Base-by-base conservation (phyloP, 2,113 vertebrate genomes). In the Strigops habroptila region DNA sequence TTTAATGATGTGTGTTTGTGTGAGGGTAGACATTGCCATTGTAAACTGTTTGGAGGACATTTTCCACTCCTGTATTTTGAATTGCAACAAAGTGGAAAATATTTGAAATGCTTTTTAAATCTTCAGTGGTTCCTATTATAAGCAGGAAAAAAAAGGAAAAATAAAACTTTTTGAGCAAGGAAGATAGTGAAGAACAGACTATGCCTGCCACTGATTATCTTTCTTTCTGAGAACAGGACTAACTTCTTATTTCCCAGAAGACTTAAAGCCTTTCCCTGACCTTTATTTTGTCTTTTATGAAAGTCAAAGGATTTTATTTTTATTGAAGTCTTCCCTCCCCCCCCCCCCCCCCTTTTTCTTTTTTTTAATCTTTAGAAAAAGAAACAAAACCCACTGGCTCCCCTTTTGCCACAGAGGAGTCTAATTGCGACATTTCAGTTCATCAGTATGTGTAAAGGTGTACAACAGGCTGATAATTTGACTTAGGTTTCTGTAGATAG, bases 201-300 rank as follows among this genome's bases (percentile, higher is more conserved):
- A 64, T 19, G 12, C 14, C 28, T 88, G 44, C 46, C 79, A 49
- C 68, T 70, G 62, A 64, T 93, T 30, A 60, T 49, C 48, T 83
- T 71, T 82, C 90, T 89, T 78, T 79, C 57, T 88, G 71, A 88
- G 55, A 93, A 30, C 23, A 67, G 41, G 48, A 46, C 60, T 57
- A 51, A 65, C 60, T 78, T 80, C 76, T 96, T 95, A 94, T 95
- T 96, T 93, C 93, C 85, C 77, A 82, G 51, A 74, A 84, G 80
- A 85, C 35, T 49, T 71, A 41, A 33, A 78, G 52, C n/a, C 87
- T 96, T 96, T 87, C 77, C 18, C 73, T 96, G 89, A 96, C 79
- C 88, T 97, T 95, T 97, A 77, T 75, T 93, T 88, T 76, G 27
- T 43, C 49, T 79, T 84, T 88, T 71, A 88, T 94, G 79, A 92